Evolutionary conservation across 2,888 invertebrate species (phyloP).

Genomic region (Venustoraphidia nigricollis): DNA sequence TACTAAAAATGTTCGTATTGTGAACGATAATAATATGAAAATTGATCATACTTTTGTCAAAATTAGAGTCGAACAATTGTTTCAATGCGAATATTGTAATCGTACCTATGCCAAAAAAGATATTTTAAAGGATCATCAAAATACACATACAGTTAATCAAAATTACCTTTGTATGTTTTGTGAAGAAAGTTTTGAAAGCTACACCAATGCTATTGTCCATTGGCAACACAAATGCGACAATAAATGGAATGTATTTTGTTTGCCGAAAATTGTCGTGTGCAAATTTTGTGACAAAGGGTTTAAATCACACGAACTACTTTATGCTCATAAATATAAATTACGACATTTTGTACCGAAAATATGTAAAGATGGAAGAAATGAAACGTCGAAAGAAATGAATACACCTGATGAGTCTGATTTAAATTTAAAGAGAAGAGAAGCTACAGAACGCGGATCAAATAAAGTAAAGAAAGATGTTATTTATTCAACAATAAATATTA

Average conservation of each 20-base stretch:
- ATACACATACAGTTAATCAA: constrained; percentile 27
- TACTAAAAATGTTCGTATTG: constrained; percentile 1
- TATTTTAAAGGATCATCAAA: constrained; percentile 28
- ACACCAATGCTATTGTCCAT: constrained; percentile 35
- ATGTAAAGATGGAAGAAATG: constrained; percentile 6
- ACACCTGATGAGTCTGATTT: no score
- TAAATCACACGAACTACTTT: constrained; percentile 34
- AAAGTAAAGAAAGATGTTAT: no score
- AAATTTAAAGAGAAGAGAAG: no score
- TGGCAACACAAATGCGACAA: constrained; percentile 33
- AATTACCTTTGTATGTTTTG: constrained; percentile 32
- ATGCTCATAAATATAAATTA: constrained; percentile 38
- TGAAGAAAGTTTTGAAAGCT: constrained; percentile 29
- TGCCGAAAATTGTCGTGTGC: constrained; percentile 29
- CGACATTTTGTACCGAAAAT: constrained; percentile 28
- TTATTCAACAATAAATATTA: no score
- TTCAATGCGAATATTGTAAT: constrained; percentile 47
- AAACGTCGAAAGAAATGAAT: no score
- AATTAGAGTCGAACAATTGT: constrained; percentile 27
- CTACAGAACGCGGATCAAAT: no score
- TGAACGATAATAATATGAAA: constrained; percentile 1
- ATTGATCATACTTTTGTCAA: constrained; percentile 11
- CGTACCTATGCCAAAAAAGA: constrained; percentile 36
- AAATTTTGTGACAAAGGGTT: constrained; percentile 31
- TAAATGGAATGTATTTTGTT: constrained; percentile 29